phyloP scores from a whole-genome alignment of 2,113 vertebrate genomes.

The Pangasianodon gigas region DNA sequence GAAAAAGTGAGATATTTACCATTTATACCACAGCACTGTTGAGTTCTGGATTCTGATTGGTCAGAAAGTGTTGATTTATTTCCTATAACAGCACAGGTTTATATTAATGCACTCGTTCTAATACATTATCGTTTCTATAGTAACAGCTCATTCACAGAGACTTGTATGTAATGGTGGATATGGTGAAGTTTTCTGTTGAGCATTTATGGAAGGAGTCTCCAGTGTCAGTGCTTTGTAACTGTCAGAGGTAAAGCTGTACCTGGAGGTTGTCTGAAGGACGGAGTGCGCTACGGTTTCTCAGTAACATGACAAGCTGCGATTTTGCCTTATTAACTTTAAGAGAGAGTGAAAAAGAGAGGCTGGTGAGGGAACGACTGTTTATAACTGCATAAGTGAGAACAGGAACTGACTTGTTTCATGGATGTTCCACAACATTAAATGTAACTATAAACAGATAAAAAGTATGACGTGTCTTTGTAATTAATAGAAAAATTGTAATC shows the following conservation, averaged over 20 bases:
- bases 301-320: not conserved
- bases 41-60: not conserved
- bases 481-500: not conserved
- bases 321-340: not conserved
- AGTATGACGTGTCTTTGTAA: too few species aligned
- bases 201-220: not conserved
- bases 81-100: not conserved
- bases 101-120: not conserved
- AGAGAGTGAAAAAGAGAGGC: not conserved
- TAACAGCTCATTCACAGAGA: not conserved
- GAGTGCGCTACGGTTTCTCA: not conserved
- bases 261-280: not conserved
- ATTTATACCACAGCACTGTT: not conserved
- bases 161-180: not conserved
- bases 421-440: not conserved
- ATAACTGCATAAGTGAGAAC: not conserved
- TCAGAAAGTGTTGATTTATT: not conserved
- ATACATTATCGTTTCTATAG: not conserved
- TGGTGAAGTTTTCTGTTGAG: not conserved
- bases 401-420: not conserved
- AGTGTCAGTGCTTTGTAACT: not conserved
- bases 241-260: not conserved
- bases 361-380: not conserved
- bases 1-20: not conserved
- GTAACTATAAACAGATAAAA: not conserved